Evolutionary conservation across 2,113 vertebrate species (phyloP).

Genomic region (Alligator sinensis): DNA sequence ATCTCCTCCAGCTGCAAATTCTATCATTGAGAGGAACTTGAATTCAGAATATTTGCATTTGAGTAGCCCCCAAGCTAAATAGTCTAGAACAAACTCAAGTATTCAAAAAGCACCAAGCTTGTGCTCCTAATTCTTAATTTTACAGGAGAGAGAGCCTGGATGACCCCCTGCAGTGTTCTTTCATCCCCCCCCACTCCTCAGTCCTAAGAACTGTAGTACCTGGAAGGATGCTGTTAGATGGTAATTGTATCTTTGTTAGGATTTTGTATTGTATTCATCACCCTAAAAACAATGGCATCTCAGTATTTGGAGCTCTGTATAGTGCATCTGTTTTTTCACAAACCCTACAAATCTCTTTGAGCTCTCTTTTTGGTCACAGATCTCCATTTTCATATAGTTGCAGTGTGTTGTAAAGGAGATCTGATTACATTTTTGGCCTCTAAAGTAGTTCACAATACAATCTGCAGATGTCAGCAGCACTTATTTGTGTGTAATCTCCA

Average conservation of each 20-base stretch:
- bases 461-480: background rate
- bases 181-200: background rate
- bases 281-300: background rate
- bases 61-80: background rate
- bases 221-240: background rate
- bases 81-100: background rate
- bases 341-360: background rate
- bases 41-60: background rate
- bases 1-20: rapidly evolving
- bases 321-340: background rate
- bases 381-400: background rate
- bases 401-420: background rate
- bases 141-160: background rate
- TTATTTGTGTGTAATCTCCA: background rate
- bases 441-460: background rate
- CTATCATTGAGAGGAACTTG: background rate
- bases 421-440: background rate
- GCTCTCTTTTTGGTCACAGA: background rate
- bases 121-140: background rate
- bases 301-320: background rate
- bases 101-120: background rate
- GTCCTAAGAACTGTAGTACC: background rate
- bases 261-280: rapidly evolving
- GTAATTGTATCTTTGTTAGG: background rate
- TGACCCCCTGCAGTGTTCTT: background rate